phyloP scores from a whole-genome alignment of 2,113 vertebrate species.

The cat (Felis catus) region DNA sequence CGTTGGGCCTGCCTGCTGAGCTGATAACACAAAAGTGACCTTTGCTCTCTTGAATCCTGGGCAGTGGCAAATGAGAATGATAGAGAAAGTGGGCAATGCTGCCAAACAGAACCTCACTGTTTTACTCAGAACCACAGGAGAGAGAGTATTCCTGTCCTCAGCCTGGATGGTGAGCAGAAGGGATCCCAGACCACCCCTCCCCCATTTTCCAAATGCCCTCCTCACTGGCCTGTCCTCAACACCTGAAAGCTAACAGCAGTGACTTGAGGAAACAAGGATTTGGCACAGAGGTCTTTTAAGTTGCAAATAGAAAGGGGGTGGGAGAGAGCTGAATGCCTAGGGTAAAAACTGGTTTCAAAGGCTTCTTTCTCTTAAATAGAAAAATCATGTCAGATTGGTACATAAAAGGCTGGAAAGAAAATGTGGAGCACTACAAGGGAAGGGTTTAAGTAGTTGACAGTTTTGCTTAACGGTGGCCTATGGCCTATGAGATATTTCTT shows the following conservation, averaged over 20 bases:
- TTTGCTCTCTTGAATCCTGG: not conserved
- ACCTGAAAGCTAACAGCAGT: not conserved
- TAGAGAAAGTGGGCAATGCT: not conserved
- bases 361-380: not conserved
- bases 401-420: not conserved
- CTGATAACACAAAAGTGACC: not conserved
- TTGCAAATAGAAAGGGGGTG: not conserved
- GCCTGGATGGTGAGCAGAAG: not conserved
- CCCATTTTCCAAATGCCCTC: not conserved
- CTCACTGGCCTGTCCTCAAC: not conserved
- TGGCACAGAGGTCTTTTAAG: not conserved
- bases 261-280: not conserved
- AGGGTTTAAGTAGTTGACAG: not conserved
- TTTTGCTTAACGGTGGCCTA: rapidly evolving
- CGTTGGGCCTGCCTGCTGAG: not conserved
- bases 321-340: not conserved
- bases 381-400: not conserved
- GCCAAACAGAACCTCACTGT: too few species aligned
- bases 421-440: too few species aligned
- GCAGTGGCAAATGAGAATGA: not conserved
- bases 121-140: not conserved
- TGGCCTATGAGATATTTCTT: not conserved
- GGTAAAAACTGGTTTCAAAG: not conserved
- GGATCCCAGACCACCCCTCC: not conserved
- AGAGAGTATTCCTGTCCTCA: not conserved